Conservation (phyloP, 2,888 invertebrate species). For the Sinotaia quadrata region DNA sequence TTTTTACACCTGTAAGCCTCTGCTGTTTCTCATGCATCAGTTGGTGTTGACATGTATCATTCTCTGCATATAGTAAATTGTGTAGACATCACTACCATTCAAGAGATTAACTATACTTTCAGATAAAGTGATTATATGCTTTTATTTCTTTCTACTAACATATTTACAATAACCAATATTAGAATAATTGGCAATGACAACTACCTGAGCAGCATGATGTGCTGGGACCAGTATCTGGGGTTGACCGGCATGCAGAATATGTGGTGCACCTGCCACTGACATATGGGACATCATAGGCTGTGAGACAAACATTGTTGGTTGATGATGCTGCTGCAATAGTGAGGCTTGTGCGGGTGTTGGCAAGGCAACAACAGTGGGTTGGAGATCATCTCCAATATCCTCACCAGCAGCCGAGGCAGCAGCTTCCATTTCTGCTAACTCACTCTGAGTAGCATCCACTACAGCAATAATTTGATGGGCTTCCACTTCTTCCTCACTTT, state of each 20-base stretch:
- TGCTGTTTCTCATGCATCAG: too few relatives aligned
- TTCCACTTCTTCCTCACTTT: constrained; percentile 46
- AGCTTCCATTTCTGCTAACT: constrained; percentile 41
- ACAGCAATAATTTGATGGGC: constrained; percentile 41
- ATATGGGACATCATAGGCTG: constrained; percentile 34
- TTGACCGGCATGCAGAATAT: constrained; percentile 23
- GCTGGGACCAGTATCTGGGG: constrained; percentile 33
- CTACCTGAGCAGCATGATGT: constrained; percentile 29
- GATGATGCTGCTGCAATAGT: constrained; percentile 41
- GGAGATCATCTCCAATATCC: constrained; percentile 15
- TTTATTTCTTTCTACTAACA: too few relatives aligned
- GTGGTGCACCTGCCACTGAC: constrained; percentile 26
- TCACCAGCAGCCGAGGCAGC: constrained; percentile 36
- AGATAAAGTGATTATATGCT: too few relatives aligned
- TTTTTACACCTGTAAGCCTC: too few relatives aligned
- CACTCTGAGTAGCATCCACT: constrained; percentile 34
- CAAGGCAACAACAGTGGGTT: constrained; percentile 29
- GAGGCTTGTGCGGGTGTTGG: constrained; percentile 41
- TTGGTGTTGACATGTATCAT: too few relatives aligned
- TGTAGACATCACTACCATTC: too few relatives aligned
- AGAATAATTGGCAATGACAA: too few relatives aligned
- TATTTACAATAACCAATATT: too few relatives aligned
- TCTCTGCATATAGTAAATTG: too few relatives aligned
- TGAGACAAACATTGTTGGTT: constrained; percentile 37
- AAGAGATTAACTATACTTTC: too few relatives aligned